phyloP scores from a whole-genome alignment of 2,113 vertebrate species.

The Bostrychus sinensis region DNA sequence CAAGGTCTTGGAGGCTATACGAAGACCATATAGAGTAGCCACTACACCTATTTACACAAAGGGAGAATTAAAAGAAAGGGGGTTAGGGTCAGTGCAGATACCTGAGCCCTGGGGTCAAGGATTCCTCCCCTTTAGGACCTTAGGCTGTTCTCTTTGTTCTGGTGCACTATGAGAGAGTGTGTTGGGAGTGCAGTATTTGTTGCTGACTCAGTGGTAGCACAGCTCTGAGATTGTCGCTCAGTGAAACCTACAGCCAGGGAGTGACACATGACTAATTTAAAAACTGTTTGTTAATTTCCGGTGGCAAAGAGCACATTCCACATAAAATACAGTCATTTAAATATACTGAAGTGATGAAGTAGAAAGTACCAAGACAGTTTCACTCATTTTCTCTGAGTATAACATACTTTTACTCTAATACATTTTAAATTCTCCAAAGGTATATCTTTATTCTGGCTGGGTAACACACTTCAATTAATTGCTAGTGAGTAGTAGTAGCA shows the following conservation, averaged over 20 bases:
- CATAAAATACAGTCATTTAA: not conserved
- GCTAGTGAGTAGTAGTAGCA: not conserved
- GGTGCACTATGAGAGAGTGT: not conserved
- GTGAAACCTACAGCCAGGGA: slow-evolving; percentile 14
- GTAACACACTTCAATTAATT: not conserved
- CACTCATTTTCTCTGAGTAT: too few relatives aligned
- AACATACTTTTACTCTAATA: not conserved
- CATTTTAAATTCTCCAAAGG: too few relatives aligned
- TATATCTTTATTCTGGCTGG: not conserved
- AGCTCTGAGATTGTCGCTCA: slow-evolving; percentile 20
- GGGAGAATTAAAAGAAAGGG: slow-evolving; percentile 1
- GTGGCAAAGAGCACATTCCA: slow-evolving; percentile 25
- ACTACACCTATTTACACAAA: slow-evolving; percentile 30
- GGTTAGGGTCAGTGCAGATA: slow-evolving; percentile 7
- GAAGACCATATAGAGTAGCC: slow-evolving; percentile 1
- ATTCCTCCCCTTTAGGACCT: not conserved
- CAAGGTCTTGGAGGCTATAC: slow-evolving; percentile 30
- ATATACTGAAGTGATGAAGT: not conserved
- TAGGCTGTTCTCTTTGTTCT: not conserved
- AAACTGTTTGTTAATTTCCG: slow-evolving; percentile 33
- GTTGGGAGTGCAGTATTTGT: not conserved
- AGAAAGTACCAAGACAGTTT: not conserved
- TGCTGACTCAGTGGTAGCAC: slow-evolving; percentile 28
- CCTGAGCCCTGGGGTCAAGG: slow-evolving; percentile 33
- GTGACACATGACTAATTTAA: slow-evolving; percentile 31